Conservation (phyloP, 2,797 vertebrate genomes). For the Chelon auratus region DNA sequence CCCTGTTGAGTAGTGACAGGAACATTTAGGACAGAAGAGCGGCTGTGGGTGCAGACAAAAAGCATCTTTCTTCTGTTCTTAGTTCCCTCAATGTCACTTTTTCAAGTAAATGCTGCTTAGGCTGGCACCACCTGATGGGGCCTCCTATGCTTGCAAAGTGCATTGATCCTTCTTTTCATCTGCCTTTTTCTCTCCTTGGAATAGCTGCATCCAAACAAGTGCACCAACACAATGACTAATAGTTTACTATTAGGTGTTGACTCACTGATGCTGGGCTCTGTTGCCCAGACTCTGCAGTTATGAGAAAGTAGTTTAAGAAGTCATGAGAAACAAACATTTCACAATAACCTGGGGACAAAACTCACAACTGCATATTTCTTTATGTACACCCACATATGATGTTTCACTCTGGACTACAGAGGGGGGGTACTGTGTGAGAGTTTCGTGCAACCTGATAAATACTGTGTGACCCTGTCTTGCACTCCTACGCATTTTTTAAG, state of each 20-base stretch:
- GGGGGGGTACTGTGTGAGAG: not conserved
- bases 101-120: not conserved
- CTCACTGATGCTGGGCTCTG: slow-evolving; percentile 30
- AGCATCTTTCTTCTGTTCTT: slow-evolving; percentile 3
- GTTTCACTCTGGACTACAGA: slow-evolving; percentile 25
- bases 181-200: slow-evolving; percentile 20
- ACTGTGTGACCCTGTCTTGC: not conserved
- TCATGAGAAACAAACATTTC: slow-evolving; percentile 23
- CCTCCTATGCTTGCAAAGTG: slow-evolving; percentile 3
- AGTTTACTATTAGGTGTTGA: slow-evolving; percentile 56
- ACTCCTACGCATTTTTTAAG: slow-evolving; percentile 11
- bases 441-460: slow-evolving; percentile 13
- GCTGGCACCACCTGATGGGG: not conserved
- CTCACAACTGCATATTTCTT: slow-evolving; percentile 7
- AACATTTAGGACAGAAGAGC: slow-evolving; percentile 18
- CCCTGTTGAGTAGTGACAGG: slow-evolving; percentile 8
- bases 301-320: slow-evolving; percentile 25
- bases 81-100: slow-evolving; percentile 14
- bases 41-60: slow-evolving; percentile 1
- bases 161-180: not conserved
- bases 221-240: slow-evolving; percentile 34
- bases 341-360: slow-evolving; percentile 21
- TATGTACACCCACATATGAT: slow-evolving; percentile 20
- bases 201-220: slow-evolving; percentile 34
- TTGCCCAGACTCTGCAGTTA: slow-evolving; percentile 26